Evolutionary conservation across 2,888 invertebrate species (phyloP), one percentile per base, ranked within the genome.

Genomic region (Stramonita haemastoma): DNA sequence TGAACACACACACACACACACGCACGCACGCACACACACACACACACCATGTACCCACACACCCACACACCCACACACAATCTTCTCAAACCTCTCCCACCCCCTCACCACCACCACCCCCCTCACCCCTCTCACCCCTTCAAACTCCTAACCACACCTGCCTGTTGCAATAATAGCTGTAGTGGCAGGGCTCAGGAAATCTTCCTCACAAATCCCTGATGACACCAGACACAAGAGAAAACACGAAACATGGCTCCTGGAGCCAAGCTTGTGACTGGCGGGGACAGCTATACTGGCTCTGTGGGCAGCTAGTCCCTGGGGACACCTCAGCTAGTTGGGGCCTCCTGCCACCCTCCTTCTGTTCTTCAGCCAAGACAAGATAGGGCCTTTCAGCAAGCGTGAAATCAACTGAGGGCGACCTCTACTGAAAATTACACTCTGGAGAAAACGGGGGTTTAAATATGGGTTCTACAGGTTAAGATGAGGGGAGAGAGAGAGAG

Each of bases 321-420:
- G 87, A 57, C 79, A 56, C 79, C 81, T 81, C 66, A 81, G 87
- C 57, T 88, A 88, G 81, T 88, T 88, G n/a, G n/a, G n/a, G n/a
- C 87, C 79, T 81, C 87, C 87, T 32, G 81, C 81, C 81, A 81
- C 81, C 87, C 81, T 79, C 22, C 84, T 87, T 46, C 87, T 84
- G 57, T 36, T n/a, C n/a, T 19, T 83, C 88, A 32, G 36, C 8
- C 46, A 84, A 29, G 88, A 70, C 84, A 57, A 83, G 34, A n/a
- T 34, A 60, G 88, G 22, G 29, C 34, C 60, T 36, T 17, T 19
- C 84, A 83, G 88, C 17, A 17, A 66, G 88, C 88, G 84, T 88
- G 88, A 88, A 88, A 88, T 88, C 83, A 66, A 84, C 66, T 79
- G 83, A 46, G 46, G 81, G 81, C 46, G 84, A 36, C 60, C 88